phyloP scores from a whole-genome alignment of 2,797 vertebrate species.

The Notoglanidium macrostoma region DNA sequence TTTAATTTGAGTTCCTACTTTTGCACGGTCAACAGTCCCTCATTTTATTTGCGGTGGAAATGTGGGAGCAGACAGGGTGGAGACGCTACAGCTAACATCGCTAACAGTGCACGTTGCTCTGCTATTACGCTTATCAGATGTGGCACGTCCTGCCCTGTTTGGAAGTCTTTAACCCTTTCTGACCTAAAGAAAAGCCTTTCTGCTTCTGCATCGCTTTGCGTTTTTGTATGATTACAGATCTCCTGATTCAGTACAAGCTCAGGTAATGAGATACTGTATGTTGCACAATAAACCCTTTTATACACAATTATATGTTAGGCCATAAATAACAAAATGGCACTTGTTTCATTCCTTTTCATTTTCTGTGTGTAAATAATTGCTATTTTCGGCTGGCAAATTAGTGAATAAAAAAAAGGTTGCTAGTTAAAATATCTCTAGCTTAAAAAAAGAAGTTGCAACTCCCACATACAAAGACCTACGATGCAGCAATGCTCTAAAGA shows the following conservation, averaged over 20 bases:
- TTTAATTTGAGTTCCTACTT: slow-evolving; percentile 62
- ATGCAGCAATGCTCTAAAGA: not conserved
- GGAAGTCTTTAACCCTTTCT: slow-evolving; percentile 12
- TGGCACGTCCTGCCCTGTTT: slow-evolving; percentile 42
- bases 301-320: not conserved
- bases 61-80: slow-evolving; percentile 63
- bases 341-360: not conserved
- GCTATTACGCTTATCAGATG: slow-evolving; percentile 38
- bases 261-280: not conserved
- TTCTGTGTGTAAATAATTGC: not conserved
- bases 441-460: not conserved
- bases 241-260: not conserved
- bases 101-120: slow-evolving; percentile 18
- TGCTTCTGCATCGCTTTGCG: not conserved
- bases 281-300: slow-evolving; percentile 1
- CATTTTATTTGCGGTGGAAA: slow-evolving; percentile 67
- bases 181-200: not conserved
- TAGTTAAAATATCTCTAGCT: not conserved
- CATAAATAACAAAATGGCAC: not conserved
- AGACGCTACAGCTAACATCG: slow-evolving; percentile 47
- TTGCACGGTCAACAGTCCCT: slow-evolving; percentile 43
- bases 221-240: slow-evolving; percentile 4
- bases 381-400: not conserved
- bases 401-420: not conserved
- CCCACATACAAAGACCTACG: not conserved